Evolutionary conservation across 2,888 invertebrate genomes (phyloP), one percentile per base, ranked within the genome.

Genomic region (Hololepta plana): DNA sequence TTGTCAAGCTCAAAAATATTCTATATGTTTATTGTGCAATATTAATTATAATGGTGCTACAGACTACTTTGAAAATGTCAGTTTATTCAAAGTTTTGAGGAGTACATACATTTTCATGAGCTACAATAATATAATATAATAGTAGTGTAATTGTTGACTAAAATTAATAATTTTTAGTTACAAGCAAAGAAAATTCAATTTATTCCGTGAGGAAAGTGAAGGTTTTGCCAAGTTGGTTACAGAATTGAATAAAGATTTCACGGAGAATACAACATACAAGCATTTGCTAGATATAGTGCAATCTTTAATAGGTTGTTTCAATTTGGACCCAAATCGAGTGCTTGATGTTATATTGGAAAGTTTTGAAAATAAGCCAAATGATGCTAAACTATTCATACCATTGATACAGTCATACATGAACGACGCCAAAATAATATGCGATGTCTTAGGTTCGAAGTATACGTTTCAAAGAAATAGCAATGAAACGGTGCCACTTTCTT

Each of bases 161-260:
- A 11, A 22, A 27, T 28, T 12, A 25, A 41, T 39, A 38, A 23
- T 32, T 23, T 70, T 34, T 55, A 96, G 96, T 55, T 99, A 96
- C 55, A 99, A 98, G 53, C 98, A 99, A 56, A 76, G 93, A 43
- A 96, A 99, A 49, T 99, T 95, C 55, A 99, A 99, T 61, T 64
- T 99, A 43, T 81, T 96, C 48, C 71, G 98, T 28, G 98, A 99
- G 60, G 98, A 99, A 60, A 91, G 85, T 58, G 98, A 99, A 63
- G 98, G 98, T 4, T 99, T 91, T 60, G 82, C 96, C 2, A 99
- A 99, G 55, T 62, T 96, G 23, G 74, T 93, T 30, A 79, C 87
- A 10, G 95, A 95, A 61, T 59, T 98, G 32, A 87, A 85, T 62
- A 85, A 87, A 54, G 79, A 82, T 43, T 63, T 71, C 36, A 64